Evolutionary conservation across 2,888 invertebrate genomes (phyloP).

Genomic region (Ennomos erosarius): DNA sequence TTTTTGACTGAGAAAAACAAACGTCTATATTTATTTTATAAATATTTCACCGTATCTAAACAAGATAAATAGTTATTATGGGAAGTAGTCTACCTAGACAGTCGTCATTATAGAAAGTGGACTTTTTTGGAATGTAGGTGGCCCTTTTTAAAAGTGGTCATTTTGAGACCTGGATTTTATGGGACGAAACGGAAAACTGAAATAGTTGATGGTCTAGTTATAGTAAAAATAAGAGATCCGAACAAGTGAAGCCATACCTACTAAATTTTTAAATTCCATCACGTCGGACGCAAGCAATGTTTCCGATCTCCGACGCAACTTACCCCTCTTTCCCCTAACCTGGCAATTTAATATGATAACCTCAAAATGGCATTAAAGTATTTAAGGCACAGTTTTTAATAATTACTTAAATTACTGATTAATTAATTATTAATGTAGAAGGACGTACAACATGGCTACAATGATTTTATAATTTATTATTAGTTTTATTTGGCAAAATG

Average conservation of each 20-base stretch:
- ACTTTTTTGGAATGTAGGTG: too few relatives aligned
- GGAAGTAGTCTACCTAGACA: too few relatives aligned
- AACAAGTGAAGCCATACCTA: not conserved
- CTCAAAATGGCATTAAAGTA: conserved; percentile 82
- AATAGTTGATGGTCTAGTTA: too few relatives aligned
- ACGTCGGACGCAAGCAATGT: not conserved
- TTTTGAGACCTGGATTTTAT: too few relatives aligned
- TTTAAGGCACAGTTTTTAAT: conserved; percentile 83
- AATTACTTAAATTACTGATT: conserved; percentile 71
- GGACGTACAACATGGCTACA: conserved; percentile 76
- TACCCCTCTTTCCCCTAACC: conserved; percentile 35
- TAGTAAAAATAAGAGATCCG: too few relatives aligned
- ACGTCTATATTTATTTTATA: too few relatives aligned
- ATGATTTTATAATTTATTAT: conserved; percentile 36
- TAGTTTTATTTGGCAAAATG: conserved; percentile 23
- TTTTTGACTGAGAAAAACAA: too few relatives aligned
- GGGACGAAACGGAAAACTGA: too few relatives aligned
- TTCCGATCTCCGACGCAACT: not conserved
- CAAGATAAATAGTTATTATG: too few relatives aligned
- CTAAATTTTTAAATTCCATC: not conserved
- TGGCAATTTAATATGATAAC: conserved; percentile 78
- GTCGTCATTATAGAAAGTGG: too few relatives aligned
- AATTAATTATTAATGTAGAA: conserved; percentile 52
- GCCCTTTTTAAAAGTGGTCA: too few relatives aligned
- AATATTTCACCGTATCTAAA: too few relatives aligned